Base-by-base conservation (phyloP, 2,797 vertebrate species). In the Rhinogobio ventralis region DNA sequence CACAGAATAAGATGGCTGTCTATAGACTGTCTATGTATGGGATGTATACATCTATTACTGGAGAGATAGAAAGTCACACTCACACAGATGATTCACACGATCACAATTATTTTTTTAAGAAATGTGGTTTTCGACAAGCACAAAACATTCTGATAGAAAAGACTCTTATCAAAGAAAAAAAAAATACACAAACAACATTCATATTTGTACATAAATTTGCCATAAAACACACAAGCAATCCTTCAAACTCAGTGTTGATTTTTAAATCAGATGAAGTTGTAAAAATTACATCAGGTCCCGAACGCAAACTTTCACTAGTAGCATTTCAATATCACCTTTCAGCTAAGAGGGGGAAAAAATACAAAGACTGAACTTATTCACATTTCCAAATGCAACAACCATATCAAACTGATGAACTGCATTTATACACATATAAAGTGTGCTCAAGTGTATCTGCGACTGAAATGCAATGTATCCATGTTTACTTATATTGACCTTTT, bases 321-420 rank as follows among this genome's bases (percentile, higher is more conserved):
- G 79, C 68, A 83, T 81, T 74, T 77, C 64, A 81, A 81, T 67
- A 69, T 80, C 6, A 49, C 68, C 73, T 66, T 57, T 77, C 23
- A 68, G 71, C 33, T 79, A 68, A 88, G 19, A 85, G 39, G 39
- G 39, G 7, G 39, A 87, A 86, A 77, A 91, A 87, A 92, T 92
- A 89, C 87, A 88, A 90, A 86, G 86, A 95, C 94, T 92, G 91
- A 93, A 95, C 88, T 90, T 94, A 92, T 95, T 95, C 94, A 95
- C 93, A 93, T 94, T 94, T 93, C 92, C 91, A 93, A 93, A 94
- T 91, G 91, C 92, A 93, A 92, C 91, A 94, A 93, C 93, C 93
- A 92, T 93, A 93, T 91, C 91, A 90, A 92, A 91, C 88, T 57
- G 42, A 84, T 81, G 79, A 49, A 76, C 78, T 86, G 84, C 86